Conservation (phyloP, 2,113 vertebrate species). For the Phylloscopus trochilus region DNA sequence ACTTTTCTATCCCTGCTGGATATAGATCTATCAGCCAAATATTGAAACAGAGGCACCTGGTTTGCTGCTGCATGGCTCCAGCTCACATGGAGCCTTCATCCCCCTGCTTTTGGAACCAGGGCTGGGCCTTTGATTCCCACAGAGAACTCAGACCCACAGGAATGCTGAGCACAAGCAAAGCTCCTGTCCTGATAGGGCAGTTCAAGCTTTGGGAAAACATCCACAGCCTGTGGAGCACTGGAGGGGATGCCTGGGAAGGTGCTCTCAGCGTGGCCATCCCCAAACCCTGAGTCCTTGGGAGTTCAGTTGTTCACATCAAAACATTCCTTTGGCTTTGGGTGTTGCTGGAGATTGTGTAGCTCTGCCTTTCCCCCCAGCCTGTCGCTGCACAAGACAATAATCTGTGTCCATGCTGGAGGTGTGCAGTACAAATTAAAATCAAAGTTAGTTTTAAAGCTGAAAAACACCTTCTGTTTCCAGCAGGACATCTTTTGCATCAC, state of each 20-base stretch:
- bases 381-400: not conserved
- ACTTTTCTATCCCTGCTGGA: not conserved
- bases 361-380: not conserved
- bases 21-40: not conserved
- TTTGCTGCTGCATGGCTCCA: not conserved
- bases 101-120: not conserved
- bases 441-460: not conserved
- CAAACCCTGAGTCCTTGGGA: not conserved
- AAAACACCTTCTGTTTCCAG: not conserved
- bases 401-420: not conserved
- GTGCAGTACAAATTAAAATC: not conserved
- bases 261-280: fast-evolving
- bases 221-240: fast-evolving
- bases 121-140: not conserved
- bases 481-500: not conserved
- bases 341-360: not conserved
- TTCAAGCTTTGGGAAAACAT: not conserved
- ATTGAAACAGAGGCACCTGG: not conserved
- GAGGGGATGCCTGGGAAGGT: not conserved
- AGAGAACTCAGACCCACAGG: fast-evolving
- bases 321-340: not conserved
- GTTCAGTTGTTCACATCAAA: not conserved
- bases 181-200: fast-evolving
- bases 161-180: not conserved
- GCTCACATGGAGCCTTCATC: not conserved